These are phyloP conservation scores for Euphydryas editha DNA, from an alignment of 2,888 invertebrate genomes.

Conservation along the genomic window DNA sequence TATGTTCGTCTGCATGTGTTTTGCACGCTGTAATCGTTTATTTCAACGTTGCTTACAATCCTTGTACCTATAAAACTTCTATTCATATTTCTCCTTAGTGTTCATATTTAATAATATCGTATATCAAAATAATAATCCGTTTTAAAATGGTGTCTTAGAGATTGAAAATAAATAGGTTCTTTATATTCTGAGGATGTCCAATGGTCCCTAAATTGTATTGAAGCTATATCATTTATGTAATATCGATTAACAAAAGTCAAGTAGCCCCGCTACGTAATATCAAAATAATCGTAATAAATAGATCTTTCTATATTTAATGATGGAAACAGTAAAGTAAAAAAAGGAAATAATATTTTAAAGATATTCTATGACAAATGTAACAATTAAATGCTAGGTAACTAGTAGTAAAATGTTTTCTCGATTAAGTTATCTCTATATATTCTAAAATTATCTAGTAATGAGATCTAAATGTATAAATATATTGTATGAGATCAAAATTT, in stretches of 20 bases:
- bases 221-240: constrained; percentile 20
- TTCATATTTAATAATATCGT: neutral
- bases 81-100: too few relatives aligned
- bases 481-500: neutral
- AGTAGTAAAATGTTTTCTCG: too few relatives aligned
- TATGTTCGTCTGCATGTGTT: too few relatives aligned
- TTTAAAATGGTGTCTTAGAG: constrained; percentile 15
- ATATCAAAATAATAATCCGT: neutral
- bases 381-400: too few relatives aligned
- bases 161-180: constrained; percentile 21
- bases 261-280: constrained; percentile 6
- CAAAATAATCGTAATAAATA: neutral
- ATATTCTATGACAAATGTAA: too few relatives aligned
- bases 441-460: too few relatives aligned
- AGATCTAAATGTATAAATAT: neutral
- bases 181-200: constrained; percentile 26
- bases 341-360: too few relatives aligned
- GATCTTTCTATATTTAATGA: neutral
- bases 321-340: neutral
- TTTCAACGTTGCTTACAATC: too few relatives aligned
- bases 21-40: too few relatives aligned
- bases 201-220: constrained; percentile 20
- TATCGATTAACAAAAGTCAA: constrained; percentile 8
- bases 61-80: too few relatives aligned
- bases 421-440: too few relatives aligned